Evolutionary conservation across 2,888 invertebrate species (phyloP).

Genomic region (Platerodrilus igneus): DNA sequence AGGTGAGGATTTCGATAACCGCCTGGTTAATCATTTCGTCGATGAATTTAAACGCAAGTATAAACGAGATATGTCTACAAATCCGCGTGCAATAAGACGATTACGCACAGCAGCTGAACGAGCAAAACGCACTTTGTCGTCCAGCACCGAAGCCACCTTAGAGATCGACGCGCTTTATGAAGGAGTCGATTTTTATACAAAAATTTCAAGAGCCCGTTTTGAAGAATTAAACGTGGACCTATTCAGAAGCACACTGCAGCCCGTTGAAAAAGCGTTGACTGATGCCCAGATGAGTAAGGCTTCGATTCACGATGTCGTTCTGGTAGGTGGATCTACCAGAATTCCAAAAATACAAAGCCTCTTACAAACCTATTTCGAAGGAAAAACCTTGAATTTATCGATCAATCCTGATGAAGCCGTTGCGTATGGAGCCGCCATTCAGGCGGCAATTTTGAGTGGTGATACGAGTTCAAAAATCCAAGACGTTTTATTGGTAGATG

Average conservation of each 20-base stretch:
- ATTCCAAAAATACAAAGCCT: constrained; percentile 75
- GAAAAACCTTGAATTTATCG: constrained; percentile 66
- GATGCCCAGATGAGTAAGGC: constrained; percentile 75
- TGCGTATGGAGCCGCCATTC: constrained; percentile 72
- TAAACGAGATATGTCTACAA: constrained; percentile 48
- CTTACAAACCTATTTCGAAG: constrained; percentile 70
- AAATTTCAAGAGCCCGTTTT: constrained; percentile 71
- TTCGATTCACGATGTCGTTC: constrained; percentile 71
- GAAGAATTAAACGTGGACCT: constrained; percentile 71
- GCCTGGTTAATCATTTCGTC: constrained; percentile 54
- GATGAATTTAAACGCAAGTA: constrained; percentile 55
- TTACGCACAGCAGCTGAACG: constrained; percentile 53
- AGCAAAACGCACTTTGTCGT: constrained; percentile 47
- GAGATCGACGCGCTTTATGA: constrained; percentile 52
- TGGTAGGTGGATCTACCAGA: constrained; percentile 78
- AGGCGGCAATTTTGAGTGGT: constrained; percentile 67
- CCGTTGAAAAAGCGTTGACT: constrained; percentile 71
- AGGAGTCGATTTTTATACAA: constrained; percentile 58
- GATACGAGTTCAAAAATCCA: constrained; percentile 56
- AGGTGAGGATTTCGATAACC: constrained; percentile 64
- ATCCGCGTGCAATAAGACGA: constrained; percentile 48
- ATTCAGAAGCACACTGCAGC: constrained; percentile 68
- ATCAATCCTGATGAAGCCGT: constrained; percentile 81
- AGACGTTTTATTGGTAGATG: constrained; percentile 57
- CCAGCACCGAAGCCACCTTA: constrained; percentile 51